Base-by-base conservation (phyloP, 2,113 vertebrate genomes). In the Diglossa brunneiventris region DNA sequence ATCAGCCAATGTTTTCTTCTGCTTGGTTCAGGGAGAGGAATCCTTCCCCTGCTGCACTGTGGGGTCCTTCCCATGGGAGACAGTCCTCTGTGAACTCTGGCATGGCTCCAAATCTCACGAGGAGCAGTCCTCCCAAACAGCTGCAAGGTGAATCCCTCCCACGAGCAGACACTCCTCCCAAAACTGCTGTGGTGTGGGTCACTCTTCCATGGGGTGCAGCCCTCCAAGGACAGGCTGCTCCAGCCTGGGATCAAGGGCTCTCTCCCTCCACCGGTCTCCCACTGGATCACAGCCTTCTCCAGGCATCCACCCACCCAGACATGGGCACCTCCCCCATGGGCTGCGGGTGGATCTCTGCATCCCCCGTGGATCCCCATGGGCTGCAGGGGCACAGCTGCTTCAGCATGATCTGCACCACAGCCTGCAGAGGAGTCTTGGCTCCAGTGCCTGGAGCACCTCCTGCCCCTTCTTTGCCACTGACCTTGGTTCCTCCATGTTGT, bases 261-360 rank as follows among this genome's bases (percentile, higher is more conserved):
- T 41, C 16, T 56, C 22, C 33, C 28, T 24, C 39, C 15, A 11
- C 5, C 0, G 4, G 10, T 47, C 27, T 56, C 13, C 52, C n/a
- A 37, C 4, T 9, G 63, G n/a, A 49, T 16, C 52, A 33, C 22
- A 39, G 52, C 64, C n/a, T 58, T 22, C 64, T 41, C 5, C 28
- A 49, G n/a, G 17, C 22, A 33, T 21, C n/a, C 42, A 21, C 28
- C 24, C 0, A 1, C 63, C 27, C 17, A 0, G 0, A 13, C 8
- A 10, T 4, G 17, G 10, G 15, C 33, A 24, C 10, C 9, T 8
- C 35, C 68, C 23, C 35, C 13, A 24, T 2, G 7, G 47, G 47
- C 47, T 26, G 44, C 0, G 2, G 30, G 69, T 9, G 69, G 50
- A n/a, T 75, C 33, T 55, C 30, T 55, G 50, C 50, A 56, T 27